A percentile compares a stretch with the other conserved stretches of the same genome.
These are phyloP conservation scores for Coreius guichenoti DNA, from an alignment of 2,797 vertebrate species.

Conservation along the genomic window DNA sequence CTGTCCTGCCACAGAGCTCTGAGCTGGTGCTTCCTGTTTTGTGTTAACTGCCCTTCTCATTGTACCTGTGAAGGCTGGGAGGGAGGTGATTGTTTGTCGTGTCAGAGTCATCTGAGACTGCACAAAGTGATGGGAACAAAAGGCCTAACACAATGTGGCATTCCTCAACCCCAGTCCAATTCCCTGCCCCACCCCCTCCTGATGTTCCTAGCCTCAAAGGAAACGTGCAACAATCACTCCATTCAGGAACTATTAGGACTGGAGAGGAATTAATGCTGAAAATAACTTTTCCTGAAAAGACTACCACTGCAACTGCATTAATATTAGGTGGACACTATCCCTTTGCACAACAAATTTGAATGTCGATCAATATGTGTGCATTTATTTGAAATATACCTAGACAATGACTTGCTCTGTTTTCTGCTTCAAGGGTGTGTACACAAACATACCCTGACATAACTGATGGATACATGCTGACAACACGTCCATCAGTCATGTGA, in stretches of 20 bases:
- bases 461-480: conserved; percentile 12
- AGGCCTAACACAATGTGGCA: conserved; percentile 33
- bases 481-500: conserved; percentile 14
- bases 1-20: not conserved
- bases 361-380: not conserved
- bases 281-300: conserved; percentile 5
- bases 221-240: conserved; percentile 38
- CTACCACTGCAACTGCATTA: not conserved
- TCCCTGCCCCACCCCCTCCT: conserved; percentile 34
- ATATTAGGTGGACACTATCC: not conserved
- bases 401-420: conserved; percentile 29
- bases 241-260: conserved; percentile 30
- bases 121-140: conserved; percentile 48
- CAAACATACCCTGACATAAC: not conserved
- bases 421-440: conserved; percentile 40
- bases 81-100: conserved; percentile 18
- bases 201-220: conserved; percentile 1
- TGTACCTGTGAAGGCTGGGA: conserved; percentile 34
- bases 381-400: not conserved
- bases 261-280: conserved; percentile 6
- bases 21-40: conserved; percentile 54
- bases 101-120: not conserved
- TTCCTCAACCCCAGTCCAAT: conserved; percentile 42
- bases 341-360: not conserved
- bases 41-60: conserved; percentile 24